These are phyloP conservation scores for Crocuta crocuta DNA, from an alignment of 2,113 vertebrate genomes.

Conservation along the genomic window DNA sequence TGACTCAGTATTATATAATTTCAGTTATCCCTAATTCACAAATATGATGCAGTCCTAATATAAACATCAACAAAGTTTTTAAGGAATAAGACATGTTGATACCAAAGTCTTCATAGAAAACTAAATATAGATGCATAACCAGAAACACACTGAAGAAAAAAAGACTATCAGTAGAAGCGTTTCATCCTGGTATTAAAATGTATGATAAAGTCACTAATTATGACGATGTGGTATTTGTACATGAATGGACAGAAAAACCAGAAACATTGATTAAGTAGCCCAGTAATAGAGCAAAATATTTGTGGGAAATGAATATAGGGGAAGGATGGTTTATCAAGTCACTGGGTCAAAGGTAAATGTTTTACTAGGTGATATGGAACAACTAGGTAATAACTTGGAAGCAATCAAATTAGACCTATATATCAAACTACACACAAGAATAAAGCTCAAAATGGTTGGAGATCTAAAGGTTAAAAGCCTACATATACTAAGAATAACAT, in stretches of 20 bases:
- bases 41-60: not conserved
- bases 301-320: not conserved
- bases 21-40: not conserved
- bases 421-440: not conserved
- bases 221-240: not conserved
- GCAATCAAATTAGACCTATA: not conserved
- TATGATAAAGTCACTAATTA: not conserved
- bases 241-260: not conserved
- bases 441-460: not conserved
- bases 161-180: not conserved
- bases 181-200: not conserved
- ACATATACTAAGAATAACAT: not conserved
- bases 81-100: not conserved
- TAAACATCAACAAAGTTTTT: not conserved
- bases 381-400: not conserved
- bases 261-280: not conserved
- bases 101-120: not conserved
- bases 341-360: not conserved
- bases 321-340: not conserved
- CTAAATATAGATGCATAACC: not conserved
- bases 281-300: not conserved
- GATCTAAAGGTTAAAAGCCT: not conserved
- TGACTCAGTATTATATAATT: not conserved
- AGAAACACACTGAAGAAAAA: not conserved
- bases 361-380: not conserved